Base-by-base conservation (phyloP, 2,797 vertebrate genomes). In the Liasis olivaceus region DNA sequence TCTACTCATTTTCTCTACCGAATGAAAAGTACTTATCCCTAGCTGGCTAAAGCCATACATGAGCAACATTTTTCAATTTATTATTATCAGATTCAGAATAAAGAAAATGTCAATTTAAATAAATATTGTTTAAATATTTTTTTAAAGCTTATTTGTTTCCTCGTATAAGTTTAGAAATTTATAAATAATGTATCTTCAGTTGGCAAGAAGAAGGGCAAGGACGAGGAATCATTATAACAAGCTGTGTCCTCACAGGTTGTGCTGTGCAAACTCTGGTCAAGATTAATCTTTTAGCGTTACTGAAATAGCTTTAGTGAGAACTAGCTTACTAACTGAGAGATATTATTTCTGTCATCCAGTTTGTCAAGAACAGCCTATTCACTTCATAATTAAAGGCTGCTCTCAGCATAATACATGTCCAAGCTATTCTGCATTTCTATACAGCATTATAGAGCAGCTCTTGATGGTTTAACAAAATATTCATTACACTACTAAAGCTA, bases 61-160 rank as follows among this genome's bases (percentile, higher is more conserved):
- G 12, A 72, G 62, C 92, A 11, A n/a, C 42, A 62, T 31, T 51
- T 92, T 92, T 81, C 42, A 47, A 81, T 0, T 20, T 36, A 85
- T 89, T 69, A 94, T 93, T 93, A 91, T 88, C 96, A 89, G 90
- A 94, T 87, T 64, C 62, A 88, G 6, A 14, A 28, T 54, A 54
- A 7, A 28, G 47, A 31, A 69, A 88, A 31, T 91, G 51, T 42
- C 24, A 87, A 22, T 77, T 77, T 87, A 58, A 91, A 91, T 42
- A n/a, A 60, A 36, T 92, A 14, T 31, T 31, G 2, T 84, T 81
- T 63, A 85, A 81, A 84, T 1, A 11, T 28, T 60, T 72, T 28
- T 88, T 28, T 36, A 56, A 59, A 85, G 5, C 20, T 47, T 77
- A 58, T 85, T 91, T 84, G 66, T 84, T 84, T 64, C 56, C 28